Evolutionary conservation across 2,888 invertebrate genomes (phyloP), one percentile per base, ranked within the genome.

Genomic region (Laothoe populi): DNA sequence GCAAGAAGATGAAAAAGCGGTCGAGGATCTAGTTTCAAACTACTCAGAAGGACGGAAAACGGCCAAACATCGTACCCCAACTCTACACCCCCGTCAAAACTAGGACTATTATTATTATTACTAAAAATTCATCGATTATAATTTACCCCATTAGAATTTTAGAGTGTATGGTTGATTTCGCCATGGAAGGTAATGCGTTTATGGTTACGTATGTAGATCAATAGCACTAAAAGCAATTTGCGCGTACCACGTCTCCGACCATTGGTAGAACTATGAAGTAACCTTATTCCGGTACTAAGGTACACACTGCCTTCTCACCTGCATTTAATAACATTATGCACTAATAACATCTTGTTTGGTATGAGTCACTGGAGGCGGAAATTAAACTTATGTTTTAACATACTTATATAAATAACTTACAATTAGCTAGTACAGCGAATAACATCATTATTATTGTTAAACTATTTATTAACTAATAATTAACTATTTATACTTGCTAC

Each of bases 111-210:
- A n/a, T n/a, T n/a, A n/a, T n/a, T n/a, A n/a, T n/a, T n/a, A n/a
- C n/a, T n/a, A n/a, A n/a, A n/a, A 60, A 13, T 60, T 35, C 10
- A 58, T 61, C 42, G 58, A 86, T 84, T 86, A 84, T 84, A 81
- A 84, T 86, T 70, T 78, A 80, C 68, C 46, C 77, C 77, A 86
- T 86, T 86, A 83, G n/a, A n/a, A 83, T 78, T 79, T 83, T 78
- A 78, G 83, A 84, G 84, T 83, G 79, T 77, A 75, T 78, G 74
- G 72, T 71, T 83, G 84, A 87, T 86, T 83, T 84, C 84, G 79
- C 79, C 82, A 84, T 86, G 84, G 82, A 78, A 71, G 63, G 79
- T 87, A 87, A 87, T 84, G 75, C 82, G 75, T 77, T 84, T 83
- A 82, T 74, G 71, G 73, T 35, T 35, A 53, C 53, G 53, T 53